These are phyloP conservation scores for Stigmatopora argus DNA, from an alignment of 2,113 vertebrate genomes.

Conservation along the genomic window DNA sequence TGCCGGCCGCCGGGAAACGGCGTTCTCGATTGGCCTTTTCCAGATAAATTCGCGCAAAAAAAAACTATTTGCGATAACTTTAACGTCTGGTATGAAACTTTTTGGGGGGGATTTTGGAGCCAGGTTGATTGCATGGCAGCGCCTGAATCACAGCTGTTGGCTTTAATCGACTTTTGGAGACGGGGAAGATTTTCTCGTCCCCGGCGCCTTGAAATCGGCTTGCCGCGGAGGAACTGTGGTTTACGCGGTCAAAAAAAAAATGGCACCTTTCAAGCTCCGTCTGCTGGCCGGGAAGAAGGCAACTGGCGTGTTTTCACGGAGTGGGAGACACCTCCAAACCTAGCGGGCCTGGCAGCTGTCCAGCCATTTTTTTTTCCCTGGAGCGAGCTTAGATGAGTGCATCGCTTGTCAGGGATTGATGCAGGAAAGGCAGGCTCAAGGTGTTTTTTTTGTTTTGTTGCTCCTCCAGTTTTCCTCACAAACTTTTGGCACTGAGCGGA, in stretches of 20 bases:
- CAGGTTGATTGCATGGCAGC: constrained; percentile 59
- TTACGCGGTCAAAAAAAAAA: constrained; percentile 53
- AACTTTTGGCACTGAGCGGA: background rate
- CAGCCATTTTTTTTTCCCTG: constrained; percentile 48
- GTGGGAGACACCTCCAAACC: constrained; percentile 62
- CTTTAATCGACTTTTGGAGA: constrained; percentile 73
- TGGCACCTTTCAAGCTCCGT: constrained; percentile 65
- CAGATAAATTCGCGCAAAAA: constrained; percentile 30
- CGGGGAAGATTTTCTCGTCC: constrained; percentile 66
- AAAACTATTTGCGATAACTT: background rate
- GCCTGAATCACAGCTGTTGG: constrained; percentile 73
- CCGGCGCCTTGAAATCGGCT: constrained; percentile 69
- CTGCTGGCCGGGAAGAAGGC: constrained; percentile 51
- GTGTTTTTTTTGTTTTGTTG: constrained; percentile 11
- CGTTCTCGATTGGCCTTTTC: constrained; percentile 43
- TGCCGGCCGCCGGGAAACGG: constrained; percentile 65
- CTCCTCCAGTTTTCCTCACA: constrained; percentile 10
- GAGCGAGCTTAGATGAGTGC: constrained; percentile 56
- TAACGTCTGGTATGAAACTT: background rate
- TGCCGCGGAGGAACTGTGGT: constrained; percentile 59
- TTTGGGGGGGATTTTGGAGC: background rate
- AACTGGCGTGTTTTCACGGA: constrained; percentile 59
- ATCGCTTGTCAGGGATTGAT: constrained; percentile 53
- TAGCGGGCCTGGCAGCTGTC: constrained; percentile 56
- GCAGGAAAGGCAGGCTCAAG: constrained; percentile 42